phyloP scores from a whole-genome alignment of 2,113 vertebrate genomes.

The Barbus barbus region DNA sequence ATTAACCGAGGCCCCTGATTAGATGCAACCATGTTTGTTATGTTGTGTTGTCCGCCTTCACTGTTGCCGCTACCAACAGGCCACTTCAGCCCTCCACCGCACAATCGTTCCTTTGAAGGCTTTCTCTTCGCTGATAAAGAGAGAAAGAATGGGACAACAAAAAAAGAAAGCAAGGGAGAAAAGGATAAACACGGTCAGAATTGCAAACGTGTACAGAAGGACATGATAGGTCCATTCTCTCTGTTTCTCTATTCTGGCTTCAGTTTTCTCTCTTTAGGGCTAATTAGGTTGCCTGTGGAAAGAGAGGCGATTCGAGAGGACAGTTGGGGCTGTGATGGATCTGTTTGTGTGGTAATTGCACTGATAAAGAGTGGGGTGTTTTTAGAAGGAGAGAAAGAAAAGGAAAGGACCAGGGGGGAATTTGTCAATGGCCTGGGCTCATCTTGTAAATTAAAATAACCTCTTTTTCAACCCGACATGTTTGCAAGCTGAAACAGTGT shows the following conservation, averaged over 20 bases:
- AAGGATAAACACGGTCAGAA: slow-evolving; percentile 61
- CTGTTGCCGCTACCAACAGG: slow-evolving; percentile 72
- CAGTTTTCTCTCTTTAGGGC: slow-evolving; percentile 73
- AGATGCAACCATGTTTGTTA: slow-evolving; percentile 77
- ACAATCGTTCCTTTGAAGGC: slow-evolving; percentile 80
- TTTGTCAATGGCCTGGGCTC: slow-evolving; percentile 48
- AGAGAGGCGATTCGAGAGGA: slow-evolving; percentile 69
- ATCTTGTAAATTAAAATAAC: slow-evolving; percentile 62
- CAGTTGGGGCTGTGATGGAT: slow-evolving; percentile 71
- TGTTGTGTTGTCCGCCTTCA: slow-evolving; percentile 66
- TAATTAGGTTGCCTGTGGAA: slow-evolving; percentile 82
- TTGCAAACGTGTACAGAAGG: slow-evolving; percentile 64
- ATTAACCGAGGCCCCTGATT: slow-evolving; percentile 78
- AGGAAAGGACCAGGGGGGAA: slow-evolving; percentile 55
- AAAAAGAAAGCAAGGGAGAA: slow-evolving; percentile 64
- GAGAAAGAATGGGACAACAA: slow-evolving; percentile 55
- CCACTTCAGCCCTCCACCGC: slow-evolving; percentile 69
- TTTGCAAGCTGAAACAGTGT: slow-evolving; percentile 67
- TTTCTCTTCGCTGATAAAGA: slow-evolving; percentile 69
- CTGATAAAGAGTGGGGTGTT: slow-evolving; percentile 73
- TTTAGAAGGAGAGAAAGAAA: slow-evolving; percentile 59
- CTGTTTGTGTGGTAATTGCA: slow-evolving; percentile 75
- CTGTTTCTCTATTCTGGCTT: slow-evolving; percentile 57
- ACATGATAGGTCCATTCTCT: slow-evolving; percentile 60
- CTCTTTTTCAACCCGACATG: slow-evolving; percentile 61